A percentile compares a stretch with the other conserved stretches of the same genome.
Conservation (phyloP, 2,888 invertebrate species). For the Eueremaeus valkanovi region DNA sequence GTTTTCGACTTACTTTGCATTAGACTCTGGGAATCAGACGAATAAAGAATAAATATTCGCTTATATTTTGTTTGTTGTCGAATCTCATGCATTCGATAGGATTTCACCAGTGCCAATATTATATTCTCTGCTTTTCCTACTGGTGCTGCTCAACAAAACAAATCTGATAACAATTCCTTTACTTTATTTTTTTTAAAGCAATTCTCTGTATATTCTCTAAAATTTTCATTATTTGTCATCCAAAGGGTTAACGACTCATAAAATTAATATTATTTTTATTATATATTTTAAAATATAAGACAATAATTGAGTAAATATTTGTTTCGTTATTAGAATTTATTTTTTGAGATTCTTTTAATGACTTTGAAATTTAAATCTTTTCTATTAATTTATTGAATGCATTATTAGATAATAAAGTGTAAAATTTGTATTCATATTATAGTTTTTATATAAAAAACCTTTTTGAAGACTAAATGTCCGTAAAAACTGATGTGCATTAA, state of each 20-base stretch:
- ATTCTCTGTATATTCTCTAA: too few species aligned
- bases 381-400: background rate
- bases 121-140: too few species aligned
- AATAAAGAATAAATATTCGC: background rate
- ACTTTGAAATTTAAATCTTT: too few species aligned
- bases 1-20: slow-evolving; percentile 1
- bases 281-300: too few species aligned
- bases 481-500: background rate
- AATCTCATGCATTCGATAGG: background rate
- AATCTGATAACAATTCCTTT: background rate
- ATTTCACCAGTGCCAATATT: background rate
- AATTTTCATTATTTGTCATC: too few species aligned
- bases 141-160: background rate
- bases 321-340: too few species aligned
- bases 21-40: background rate
- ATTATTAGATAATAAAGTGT: background rate
- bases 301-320: too few species aligned
- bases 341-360: too few species aligned
- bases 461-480: background rate
- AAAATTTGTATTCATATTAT: background rate
- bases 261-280: too few species aligned
- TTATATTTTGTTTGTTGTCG: background rate
- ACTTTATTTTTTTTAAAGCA: too few species aligned
- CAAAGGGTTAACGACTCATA: too few species aligned
- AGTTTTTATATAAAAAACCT: too few species aligned